Conservation (phyloP, 1,140 invertebrate genomes). For the Drosophila lacertosa region DNA sequence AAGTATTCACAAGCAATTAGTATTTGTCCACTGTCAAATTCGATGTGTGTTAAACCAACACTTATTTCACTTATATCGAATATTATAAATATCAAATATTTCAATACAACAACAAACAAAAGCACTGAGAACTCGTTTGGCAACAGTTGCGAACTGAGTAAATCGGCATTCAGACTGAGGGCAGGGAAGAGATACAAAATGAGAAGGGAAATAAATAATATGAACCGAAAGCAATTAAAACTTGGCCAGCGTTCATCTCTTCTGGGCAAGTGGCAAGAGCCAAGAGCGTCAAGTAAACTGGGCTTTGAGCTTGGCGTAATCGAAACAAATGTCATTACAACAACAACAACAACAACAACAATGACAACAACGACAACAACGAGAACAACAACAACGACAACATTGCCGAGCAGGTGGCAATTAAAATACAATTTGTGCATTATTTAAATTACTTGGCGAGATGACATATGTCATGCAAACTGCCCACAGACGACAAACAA, state of each 20-base stretch:
- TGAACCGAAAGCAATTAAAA: slow-evolving; percentile 70
- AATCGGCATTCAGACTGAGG: slow-evolving; percentile 13
- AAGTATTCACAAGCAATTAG: too few relatives aligned
- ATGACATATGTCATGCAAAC: slow-evolving; percentile 75
- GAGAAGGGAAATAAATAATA: slow-evolving; percentile 20
- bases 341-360: slow-evolving; percentile 16
- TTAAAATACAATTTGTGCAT: slow-evolving; percentile 77
- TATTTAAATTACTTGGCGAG: slow-evolving; percentile 73
- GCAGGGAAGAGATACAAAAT: slow-evolving; percentile 1
- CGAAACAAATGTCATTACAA: slow-evolving; percentile 75
- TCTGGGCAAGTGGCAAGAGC: slow-evolving; percentile 35
- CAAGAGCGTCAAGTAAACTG: slow-evolving; percentile 20
- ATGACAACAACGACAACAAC: slow-evolving; percentile 19
- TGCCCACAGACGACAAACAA: slow-evolving; percentile 47
- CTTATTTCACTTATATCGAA: slow-evolving; percentile 11
- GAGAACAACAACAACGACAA: slow-evolving; percentile 18
- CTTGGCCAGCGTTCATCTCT: slow-evolving; percentile 51
- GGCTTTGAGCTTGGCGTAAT: slow-evolving; percentile 53
- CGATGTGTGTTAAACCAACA: too few relatives aligned
- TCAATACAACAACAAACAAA: neutral
- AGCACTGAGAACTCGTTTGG: slow-evolving; percentile 59
- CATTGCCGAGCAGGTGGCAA: slow-evolving; percentile 64
- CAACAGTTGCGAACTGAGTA: slow-evolving; percentile 25
- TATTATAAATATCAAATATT: slow-evolving; percentile 29
- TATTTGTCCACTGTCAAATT: too few relatives aligned